Conservation (phyloP, 1,140 invertebrate genomes). For the Acromyrmex heyeri region DNA sequence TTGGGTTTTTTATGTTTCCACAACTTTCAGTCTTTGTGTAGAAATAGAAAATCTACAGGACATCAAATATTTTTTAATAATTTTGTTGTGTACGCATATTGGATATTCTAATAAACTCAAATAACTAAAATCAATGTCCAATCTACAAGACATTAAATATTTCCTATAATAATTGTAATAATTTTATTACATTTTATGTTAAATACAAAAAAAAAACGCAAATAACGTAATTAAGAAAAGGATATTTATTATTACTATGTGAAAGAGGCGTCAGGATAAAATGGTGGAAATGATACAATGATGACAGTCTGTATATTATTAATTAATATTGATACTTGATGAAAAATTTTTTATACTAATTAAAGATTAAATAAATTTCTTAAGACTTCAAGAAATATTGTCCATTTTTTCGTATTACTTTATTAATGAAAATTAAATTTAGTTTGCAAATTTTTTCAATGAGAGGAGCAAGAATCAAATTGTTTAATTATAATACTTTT, state of each 20-base stretch:
- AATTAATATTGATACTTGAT: not conserved
- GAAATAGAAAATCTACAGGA: not conserved
- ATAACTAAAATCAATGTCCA: not conserved
- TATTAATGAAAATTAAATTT: not conserved
- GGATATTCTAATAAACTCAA: not conserved
- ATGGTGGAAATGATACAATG: not conserved
- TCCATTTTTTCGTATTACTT: not conserved
- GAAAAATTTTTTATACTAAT: not conserved
- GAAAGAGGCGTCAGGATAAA: not conserved
- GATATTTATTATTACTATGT: not conserved
- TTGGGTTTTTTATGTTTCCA: not conserved
- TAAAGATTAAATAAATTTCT: not conserved
- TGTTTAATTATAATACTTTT: slow-evolving; percentile 65
- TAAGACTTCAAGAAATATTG: not conserved
- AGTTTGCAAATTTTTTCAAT: not conserved
- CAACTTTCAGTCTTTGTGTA: not conserved
- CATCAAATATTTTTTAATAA: not conserved
- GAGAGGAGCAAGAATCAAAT: slow-evolving; percentile 10
- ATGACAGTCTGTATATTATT: not conserved
- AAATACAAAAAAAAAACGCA: not conserved
- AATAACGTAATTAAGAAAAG: not conserved
- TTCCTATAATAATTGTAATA: not conserved
- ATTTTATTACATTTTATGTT: not conserved
- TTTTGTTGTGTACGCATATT: not conserved
- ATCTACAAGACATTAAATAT: not conserved